phyloP scores from a whole-genome alignment of 2,113 vertebrate genomes.

The Rhipidura dahli region DNA sequence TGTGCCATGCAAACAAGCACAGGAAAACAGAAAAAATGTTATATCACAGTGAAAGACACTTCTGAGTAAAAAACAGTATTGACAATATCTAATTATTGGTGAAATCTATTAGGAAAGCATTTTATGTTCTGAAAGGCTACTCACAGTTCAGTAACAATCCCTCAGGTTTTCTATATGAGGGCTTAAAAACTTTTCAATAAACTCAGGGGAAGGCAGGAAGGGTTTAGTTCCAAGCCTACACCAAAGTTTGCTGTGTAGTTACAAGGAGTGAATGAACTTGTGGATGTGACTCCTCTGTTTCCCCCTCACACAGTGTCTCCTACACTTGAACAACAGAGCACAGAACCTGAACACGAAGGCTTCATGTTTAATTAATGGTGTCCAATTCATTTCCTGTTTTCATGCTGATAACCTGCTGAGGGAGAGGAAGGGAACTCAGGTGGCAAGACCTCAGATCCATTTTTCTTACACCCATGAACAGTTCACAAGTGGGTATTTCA shows the following conservation, averaged over 20 bases:
- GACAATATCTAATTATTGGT: neutral
- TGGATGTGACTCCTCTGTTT: slow-evolving; percentile 8
- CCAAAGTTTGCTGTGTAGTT: slow-evolving; percentile 29
- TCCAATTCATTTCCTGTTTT: slow-evolving; percentile 78
- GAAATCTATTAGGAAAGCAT: neutral
- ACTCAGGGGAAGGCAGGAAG: neutral
- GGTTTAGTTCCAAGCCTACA: neutral
- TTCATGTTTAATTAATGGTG: slow-evolving; percentile 82
- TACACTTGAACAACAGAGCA: slow-evolving; percentile 52
- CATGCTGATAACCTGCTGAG: slow-evolving; percentile 77
- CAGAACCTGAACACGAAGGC: slow-evolving; percentile 46
- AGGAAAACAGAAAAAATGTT: neutral
- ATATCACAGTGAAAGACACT: neutral
- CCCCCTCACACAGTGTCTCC: slow-evolving; percentile 3
- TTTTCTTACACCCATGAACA: slow-evolving; percentile 30
- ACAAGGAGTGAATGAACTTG: slow-evolving; percentile 35
- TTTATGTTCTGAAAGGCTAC: neutral
- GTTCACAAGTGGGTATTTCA: slow-evolving; percentile 48
- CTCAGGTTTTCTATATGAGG: neutral
- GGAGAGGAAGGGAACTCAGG: slow-evolving; percentile 73
- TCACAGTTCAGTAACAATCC: neutral
- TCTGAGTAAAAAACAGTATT: neutral
- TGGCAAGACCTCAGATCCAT: slow-evolving; percentile 65
- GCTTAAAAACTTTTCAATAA: neutral
- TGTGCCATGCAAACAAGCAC: neutral